Evolutionary conservation across 2,888 invertebrate genomes (phyloP), one percentile per base, ranked within the genome.

Genomic region (Ypsolopha sequella): DNA sequence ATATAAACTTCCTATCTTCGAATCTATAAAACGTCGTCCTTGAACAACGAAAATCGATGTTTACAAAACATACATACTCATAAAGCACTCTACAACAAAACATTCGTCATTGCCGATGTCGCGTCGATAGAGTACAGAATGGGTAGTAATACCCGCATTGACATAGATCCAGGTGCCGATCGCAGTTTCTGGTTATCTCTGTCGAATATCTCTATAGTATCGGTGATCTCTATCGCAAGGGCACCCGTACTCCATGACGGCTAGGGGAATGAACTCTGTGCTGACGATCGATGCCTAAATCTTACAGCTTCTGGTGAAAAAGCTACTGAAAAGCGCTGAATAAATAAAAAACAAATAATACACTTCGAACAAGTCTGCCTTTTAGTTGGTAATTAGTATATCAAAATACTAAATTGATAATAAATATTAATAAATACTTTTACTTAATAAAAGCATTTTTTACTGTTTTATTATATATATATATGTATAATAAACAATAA

Each of bases 121-220:
- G 24, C 24, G 24, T 24, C 24, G 24, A 52, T 54, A 51, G 49
- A 54, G 51, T 57, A 56, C 56, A 54, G 52, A 56, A 52, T 55
- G 53, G 55, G 59, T 64, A 61, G 53, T 60, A 53, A 38, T 59
- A 65, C 84, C 84, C 84, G 82, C 81, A 85, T 84, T 68, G 62
- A 57, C 58, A 47, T 65, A 59, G 65, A 65, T 65, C 84, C 84
- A 84, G 82, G 84, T 85, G 84, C 71, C 70, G 82, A 81, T 82
- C 68, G 70, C 61, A 66, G 63, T 61, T 59, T 13, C 8, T 14
- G 80, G 80, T 81, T 73, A 75, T 66, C 73, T 62, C 50, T 43
- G 43, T 50, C 58, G 52, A 55, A 58, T 79, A 81, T 80, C 56
- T 53, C 64, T 76, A 82, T 84, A 84, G 69, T 24, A 50, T 50